A percentile compares a stretch with the other conserved stretches of the same genome.
These are phyloP conservation scores for Menura novaehollandiae DNA, from an alignment of 2,113 vertebrate genomes.

Conservation along the genomic window DNA sequence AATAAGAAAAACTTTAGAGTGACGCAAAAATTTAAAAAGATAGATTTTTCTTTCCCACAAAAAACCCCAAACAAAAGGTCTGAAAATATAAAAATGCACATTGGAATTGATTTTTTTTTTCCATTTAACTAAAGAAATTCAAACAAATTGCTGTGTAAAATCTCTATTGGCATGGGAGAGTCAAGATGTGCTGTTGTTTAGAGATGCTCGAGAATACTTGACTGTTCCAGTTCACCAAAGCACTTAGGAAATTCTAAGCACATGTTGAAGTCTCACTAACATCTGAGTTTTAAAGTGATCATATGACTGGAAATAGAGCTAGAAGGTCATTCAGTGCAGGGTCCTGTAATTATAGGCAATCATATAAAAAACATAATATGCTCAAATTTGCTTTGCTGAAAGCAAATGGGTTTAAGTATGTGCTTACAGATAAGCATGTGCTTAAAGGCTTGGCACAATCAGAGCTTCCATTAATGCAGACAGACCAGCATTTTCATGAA, in stretches of 20 bases:
- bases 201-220: constrained; percentile 18
- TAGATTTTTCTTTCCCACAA: neutral
- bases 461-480: neutral
- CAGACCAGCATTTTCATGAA: constrained; percentile 8
- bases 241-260: constrained; percentile 49
- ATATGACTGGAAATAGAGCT: constrained; percentile 60
- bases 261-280: constrained; percentile 46
- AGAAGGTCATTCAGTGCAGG: constrained; percentile 41
- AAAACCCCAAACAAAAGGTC: neutral
- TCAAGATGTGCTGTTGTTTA: constrained; percentile 1
- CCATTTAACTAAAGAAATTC: neutral
- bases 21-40: neutral
- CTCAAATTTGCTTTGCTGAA: constrained; percentile 63
- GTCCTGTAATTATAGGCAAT: constrained; percentile 60
- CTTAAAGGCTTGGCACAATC: constrained; percentile 48
- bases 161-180: neutral
- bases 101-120: neutral
- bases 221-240: constrained; percentile 38
- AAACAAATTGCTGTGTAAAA: neutral
- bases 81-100: neutral
- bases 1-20: neutral
- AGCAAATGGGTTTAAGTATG: constrained; percentile 59
- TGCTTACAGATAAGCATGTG: constrained; percentile 63
- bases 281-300: constrained; percentile 55
- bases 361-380: constrained; percentile 61